phyloP scores from a whole-genome alignment of 2,797 vertebrate genomes.

The Liasis olivaceus region DNA sequence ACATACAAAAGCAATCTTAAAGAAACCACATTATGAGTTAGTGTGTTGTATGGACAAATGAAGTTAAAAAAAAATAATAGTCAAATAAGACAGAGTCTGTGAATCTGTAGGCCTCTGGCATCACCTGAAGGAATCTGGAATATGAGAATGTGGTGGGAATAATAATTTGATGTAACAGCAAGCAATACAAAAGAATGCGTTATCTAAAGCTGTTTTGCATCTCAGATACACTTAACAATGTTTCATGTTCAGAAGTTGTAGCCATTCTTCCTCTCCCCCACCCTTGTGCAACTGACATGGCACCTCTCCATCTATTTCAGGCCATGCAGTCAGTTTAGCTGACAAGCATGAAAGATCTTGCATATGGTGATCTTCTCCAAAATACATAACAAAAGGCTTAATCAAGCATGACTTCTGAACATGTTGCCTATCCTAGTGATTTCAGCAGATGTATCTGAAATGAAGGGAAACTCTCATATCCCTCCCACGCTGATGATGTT shows the following conservation, averaged over 20 bases:
- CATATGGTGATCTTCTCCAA: conserved; percentile 49
- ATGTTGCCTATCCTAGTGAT: conserved; percentile 35
- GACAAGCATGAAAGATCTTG: conserved; percentile 59
- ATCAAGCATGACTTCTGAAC: conserved; percentile 39
- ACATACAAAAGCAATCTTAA: too few relatives aligned
- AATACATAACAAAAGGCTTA: conserved; percentile 55
- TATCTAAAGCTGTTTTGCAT: conserved; percentile 16
- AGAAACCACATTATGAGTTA: too few relatives aligned
- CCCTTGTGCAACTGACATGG: conserved; percentile 12
- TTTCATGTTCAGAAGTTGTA: neutral
- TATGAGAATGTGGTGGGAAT: conserved; percentile 23
- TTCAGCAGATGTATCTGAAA: neutral
- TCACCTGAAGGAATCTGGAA: too few relatives aligned
- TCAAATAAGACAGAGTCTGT: too few relatives aligned
- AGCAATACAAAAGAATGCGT: neutral
- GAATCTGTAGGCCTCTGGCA: too few relatives aligned
- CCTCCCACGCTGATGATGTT: neutral
- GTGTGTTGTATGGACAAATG: too few relatives aligned
- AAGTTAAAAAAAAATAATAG: too few relatives aligned
- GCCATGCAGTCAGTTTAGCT: conserved; percentile 57
- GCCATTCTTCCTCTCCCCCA: neutral
- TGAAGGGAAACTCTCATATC: neutral
- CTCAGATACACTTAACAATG: conserved; percentile 21
- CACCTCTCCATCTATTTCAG: conserved; percentile 49
- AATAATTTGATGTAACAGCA: neutral